A percentile compares a stretch with the other conserved stretches of the same genome.
Conservation (phyloP, 2,113 vertebrate genomes). For the Microtus montanus region DNA sequence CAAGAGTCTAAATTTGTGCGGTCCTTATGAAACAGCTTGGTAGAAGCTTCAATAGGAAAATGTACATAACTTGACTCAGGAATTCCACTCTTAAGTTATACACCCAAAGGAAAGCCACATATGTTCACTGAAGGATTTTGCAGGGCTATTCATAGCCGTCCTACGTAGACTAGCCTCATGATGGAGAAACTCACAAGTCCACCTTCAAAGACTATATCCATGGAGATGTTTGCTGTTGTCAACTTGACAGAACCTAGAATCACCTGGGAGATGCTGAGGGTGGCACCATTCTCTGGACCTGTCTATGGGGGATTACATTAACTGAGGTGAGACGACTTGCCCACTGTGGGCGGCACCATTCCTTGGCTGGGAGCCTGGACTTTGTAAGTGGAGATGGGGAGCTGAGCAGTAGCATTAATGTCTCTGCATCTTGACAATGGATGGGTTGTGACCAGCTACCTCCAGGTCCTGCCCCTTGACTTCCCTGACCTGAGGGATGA, state of each 20-base stretch:
- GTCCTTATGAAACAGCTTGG: conserved; percentile 38
- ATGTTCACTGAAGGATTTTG: neutral
- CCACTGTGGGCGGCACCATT: neutral
- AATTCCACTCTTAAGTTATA: conserved; percentile 33
- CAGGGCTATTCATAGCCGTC: neutral
- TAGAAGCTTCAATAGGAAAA: conserved; percentile 30
- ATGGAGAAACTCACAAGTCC: neutral
- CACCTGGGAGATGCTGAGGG: neutral
- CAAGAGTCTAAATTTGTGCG: conserved; percentile 1
- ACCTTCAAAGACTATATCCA: conserved; percentile 5
- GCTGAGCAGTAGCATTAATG: neutral
- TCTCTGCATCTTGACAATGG: neutral
- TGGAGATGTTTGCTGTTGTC: neutral
- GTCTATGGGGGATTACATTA: neutral
- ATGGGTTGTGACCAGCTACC: neutral
- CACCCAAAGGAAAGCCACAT: neutral
- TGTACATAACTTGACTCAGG: neutral
- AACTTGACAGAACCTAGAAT: neutral
- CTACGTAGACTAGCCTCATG: neutral
- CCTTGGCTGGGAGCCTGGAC: neutral
- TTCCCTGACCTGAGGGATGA: neutral
- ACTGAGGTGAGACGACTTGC: too few species aligned
- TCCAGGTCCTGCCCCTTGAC: neutral
- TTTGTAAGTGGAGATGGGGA: neutral
- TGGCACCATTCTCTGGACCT: neutral